Percentiles rank a stretch among this genome's conserved stretches.
Evolutionary conservation across 2,113 vertebrate species (phyloP).

Genomic region (Barbus barbus): DNA sequence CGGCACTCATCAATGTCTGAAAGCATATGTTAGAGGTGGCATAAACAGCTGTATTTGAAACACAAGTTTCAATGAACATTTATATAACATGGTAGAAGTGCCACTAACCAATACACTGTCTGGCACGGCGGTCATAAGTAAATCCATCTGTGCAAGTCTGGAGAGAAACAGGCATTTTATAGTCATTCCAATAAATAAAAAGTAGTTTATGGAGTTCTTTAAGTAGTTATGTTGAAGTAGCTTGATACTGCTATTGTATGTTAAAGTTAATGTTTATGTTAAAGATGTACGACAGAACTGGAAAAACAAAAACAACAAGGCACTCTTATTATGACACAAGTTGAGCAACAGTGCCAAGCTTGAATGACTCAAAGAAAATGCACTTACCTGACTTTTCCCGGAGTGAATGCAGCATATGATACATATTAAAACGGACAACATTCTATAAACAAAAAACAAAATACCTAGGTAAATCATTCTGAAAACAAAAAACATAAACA

Average conservation of each 20-base stretch:
- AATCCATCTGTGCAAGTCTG: constrained; percentile 92
- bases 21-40: background rate
- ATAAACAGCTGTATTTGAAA: background rate
- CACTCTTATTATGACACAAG: background rate
- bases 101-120: constrained; percentile 88
- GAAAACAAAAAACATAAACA: background rate
- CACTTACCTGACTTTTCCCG: constrained; percentile 83
- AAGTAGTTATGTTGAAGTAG: background rate
- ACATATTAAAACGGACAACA: constrained; percentile 82
- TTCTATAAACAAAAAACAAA: constrained; percentile 73
- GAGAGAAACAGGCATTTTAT: constrained; percentile 34
- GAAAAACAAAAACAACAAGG: background rate
- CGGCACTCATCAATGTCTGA: constrained; percentile 93
- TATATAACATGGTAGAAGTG: background rate
- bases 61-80: background rate
- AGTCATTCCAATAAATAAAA: background rate
- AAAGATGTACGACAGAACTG: background rate
- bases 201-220: background rate
- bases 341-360: background rate
- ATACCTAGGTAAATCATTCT: background rate
- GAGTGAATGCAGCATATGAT: constrained; percentile 77
- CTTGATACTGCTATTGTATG: background rate
- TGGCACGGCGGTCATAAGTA: constrained; percentile 80
- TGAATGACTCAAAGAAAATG: background rate
- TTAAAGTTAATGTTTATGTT: background rate